A percentile compares a stretch with the other conserved stretches of the same genome.
Conservation (phyloP, 2,888 invertebrate species). For the Luperina testacea region DNA sequence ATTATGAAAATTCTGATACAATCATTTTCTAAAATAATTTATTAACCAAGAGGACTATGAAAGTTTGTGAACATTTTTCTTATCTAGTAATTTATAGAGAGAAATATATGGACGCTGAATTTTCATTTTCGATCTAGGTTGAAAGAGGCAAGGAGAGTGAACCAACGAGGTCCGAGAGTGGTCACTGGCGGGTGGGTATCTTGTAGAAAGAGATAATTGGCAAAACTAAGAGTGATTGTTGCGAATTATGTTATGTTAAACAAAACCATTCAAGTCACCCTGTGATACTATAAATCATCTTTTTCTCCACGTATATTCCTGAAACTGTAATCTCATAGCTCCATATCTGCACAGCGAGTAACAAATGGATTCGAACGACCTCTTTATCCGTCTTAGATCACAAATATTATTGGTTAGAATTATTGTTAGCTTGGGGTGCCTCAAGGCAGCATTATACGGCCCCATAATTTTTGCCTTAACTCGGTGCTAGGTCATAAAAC, state of each 20-base stretch:
- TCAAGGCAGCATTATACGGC: slow-evolving; percentile 82
- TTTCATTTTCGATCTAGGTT: slow-evolving; percentile 90
- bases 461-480: slow-evolving; percentile 89
- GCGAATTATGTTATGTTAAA: not conserved
- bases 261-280: slow-evolving; percentile 16
- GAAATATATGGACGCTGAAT: slow-evolving; percentile 86
- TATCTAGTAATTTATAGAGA: slow-evolving; percentile 80
- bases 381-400: slow-evolving; percentile 82
- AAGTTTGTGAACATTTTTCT: slow-evolving; percentile 84
- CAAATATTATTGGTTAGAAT: slow-evolving; percentile 87
- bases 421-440: slow-evolving; percentile 87
- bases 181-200: slow-evolving; percentile 90
- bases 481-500: slow-evolving; percentile 89
- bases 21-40: slow-evolving; percentile 71
- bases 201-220: slow-evolving; percentile 69
- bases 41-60: slow-evolving; percentile 72
- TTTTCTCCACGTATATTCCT: slow-evolving; percentile 51
- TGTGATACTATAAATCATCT: slow-evolving; percentile 48
- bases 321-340: slow-evolving; percentile 48
- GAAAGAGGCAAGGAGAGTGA: slow-evolving; percentile 86
- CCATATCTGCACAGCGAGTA: slow-evolving; percentile 67
- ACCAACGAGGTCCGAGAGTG: slow-evolving; percentile 82
- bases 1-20: slow-evolving; percentile 32
- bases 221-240: slow-evolving; percentile 20
- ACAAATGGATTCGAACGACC: slow-evolving; percentile 80